Base-by-base conservation (phyloP, 1,140 invertebrate genomes). In the Saccostrea echinata region DNA sequence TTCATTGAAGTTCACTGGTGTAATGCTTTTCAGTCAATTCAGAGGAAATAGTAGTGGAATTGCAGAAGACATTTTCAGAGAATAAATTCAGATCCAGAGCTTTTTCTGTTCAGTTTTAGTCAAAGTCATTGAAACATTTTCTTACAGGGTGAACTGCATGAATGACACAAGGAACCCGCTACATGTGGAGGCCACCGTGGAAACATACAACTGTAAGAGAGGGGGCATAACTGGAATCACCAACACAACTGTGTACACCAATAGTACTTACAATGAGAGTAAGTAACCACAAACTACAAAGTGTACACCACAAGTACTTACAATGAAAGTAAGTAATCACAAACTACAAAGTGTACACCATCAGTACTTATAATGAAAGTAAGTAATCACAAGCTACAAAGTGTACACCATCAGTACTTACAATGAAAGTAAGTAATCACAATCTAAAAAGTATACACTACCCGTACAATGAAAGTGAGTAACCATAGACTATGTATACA, bases 231-330 rank as follows among this genome's bases (percentile, higher is more conserved):
- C 90, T 81, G 51, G 81, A 35, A 52, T 27, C 9, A 86, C 88
- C 24, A 89, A 91, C 18, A 91, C 89, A 11, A 93, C 92, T 3
- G 92, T 90, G 84, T 64, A 89, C 21, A 94, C 92, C 71, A 94
- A 94, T 76, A 88, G 90, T 35, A 93, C 93, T 18, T 94, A 93
- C 87, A 94, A 93, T 89, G 92, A 94, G 91, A 89, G 94, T 94
- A 88, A 91, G 91, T 89, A 88, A 3, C 18, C 0, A 80, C 18
- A 21, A 33, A 76, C 9, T 0, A n/a, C 9, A 68, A 11, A 24
- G 18, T 27, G n/a, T 27, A 68, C 64, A 27, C 64, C 27, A 68
- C 8, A 12, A 24, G 64, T 68, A 68, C n/a, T 30, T 71, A 30
- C 24, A 71, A 27, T 8, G 13, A 71, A 13, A 27, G n/a, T 71